Evolutionary conservation across 2,888 invertebrate genomes (phyloP), one percentile per base, ranked within the genome.

Genomic region (Rapana venosa): DNA sequence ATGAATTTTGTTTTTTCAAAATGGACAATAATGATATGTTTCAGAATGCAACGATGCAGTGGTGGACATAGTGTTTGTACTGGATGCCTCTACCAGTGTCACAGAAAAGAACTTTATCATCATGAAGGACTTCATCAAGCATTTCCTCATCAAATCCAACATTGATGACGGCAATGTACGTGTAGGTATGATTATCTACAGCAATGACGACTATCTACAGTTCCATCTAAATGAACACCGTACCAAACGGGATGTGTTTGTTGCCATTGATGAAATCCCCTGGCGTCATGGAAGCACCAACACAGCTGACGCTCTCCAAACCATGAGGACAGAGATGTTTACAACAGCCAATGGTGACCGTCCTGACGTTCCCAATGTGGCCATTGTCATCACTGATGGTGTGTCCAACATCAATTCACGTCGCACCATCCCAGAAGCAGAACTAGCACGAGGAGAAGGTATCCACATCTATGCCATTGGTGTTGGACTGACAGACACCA

Each of bases 61-160:
- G 83, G 90, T 94, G 70, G 95, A 95, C 88, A 79, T 95, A 17
- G 93, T 94, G n/a, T 92, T 95, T 88, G 92, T 94, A 22, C 91
- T 95, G 88, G 95, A 95, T 90, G 92, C 94, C 22, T 95, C 95
- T 15, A 94, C 94, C 66, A 94, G 94, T 91, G 93, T 94, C 36
- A 93, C 93, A 47, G 91, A 92, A 79, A 89, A 88, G 66, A 94
- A 94, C 90, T 94, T 93, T 88, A 32, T 91, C n/a, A 88, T 92
- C 36, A 93, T 93, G 93, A 91, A 91, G 77, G 90, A 92, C 47
- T 94, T 94, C 91, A 88, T 92, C n/a, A 92, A 92, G 89, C 91
- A 92, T 79, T 92, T 94, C 89, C 88, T 94, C 15, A 36, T 87
- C 30, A 89, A 90, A 61, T 92, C 93, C 90, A 90, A 93, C 88